These are phyloP conservation scores for Polyergus mexicanus DNA, from an alignment of 1,140 invertebrate species.

Conservation along the genomic window DNA sequence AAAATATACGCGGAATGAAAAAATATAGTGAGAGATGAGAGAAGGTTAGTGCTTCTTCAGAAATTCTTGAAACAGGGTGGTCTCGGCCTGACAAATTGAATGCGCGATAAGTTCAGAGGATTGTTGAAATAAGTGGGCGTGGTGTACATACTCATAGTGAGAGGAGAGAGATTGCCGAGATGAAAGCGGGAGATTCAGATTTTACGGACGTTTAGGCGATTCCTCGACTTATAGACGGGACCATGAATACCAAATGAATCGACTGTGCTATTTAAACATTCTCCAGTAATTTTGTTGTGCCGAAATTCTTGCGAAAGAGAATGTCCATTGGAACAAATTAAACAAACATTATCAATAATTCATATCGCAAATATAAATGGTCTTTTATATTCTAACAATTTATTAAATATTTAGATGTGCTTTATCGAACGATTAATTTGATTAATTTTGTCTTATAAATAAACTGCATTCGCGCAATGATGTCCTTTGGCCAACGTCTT, in stretches of 20 bases:
- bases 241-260: constrained; percentile 77
- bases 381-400: background rate
- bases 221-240: constrained; percentile 76
- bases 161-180: constrained; percentile 67
- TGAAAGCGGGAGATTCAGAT: constrained; percentile 81
- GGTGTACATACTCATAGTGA: constrained; percentile 66
- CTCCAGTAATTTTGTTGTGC: background rate
- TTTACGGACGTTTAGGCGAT: constrained; percentile 80
- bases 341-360: background rate
- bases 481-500: background rate
- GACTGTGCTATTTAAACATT: constrained; percentile 63
- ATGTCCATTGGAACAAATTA: background rate
- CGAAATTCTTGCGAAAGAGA: constrained; percentile 2
- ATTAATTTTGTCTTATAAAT: background rate
- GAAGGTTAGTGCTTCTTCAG: constrained; percentile 41
- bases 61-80: constrained; percentile 51
- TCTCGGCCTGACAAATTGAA: constrained; percentile 82
- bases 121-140: constrained; percentile 78
- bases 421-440: background rate
- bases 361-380: background rate
- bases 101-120: constrained; percentile 82
- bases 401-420: background rate
- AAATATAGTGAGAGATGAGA: constrained; percentile 29
- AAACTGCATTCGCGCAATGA: background rate
- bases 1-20: constrained; percentile 10